These are phyloP conservation scores for Ectemnius cavifrons DNA, from an alignment of 2,888 invertebrate species.

Conservation along the genomic window DNA sequence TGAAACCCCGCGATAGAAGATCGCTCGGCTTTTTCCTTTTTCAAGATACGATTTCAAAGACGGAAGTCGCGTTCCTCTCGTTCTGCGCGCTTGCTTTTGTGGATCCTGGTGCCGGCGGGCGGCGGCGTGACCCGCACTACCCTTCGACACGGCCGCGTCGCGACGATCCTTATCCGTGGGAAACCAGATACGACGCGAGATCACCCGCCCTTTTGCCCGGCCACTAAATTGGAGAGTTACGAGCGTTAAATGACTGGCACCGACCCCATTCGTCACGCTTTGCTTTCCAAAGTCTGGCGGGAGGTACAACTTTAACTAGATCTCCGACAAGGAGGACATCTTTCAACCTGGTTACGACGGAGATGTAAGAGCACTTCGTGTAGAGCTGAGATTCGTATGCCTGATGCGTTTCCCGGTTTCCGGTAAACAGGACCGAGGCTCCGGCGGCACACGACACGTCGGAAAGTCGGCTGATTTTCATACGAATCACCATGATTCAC, in stretches of 20 bases:
- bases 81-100: background rate
- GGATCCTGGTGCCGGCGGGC: background rate
- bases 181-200: constrained; percentile 1
- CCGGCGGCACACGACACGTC: constrained; percentile 18
- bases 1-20: constrained; percentile 51
- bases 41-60: constrained; percentile 46
- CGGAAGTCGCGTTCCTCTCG: constrained; percentile 48
- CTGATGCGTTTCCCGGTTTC: background rate
- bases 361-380: too few species aligned
- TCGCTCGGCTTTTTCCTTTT: constrained; percentile 35
- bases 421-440: background rate
- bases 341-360: too few species aligned
- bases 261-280: background rate
- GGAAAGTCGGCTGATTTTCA: constrained; percentile 30
- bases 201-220: background rate
- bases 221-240: background rate
- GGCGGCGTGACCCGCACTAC: background rate
- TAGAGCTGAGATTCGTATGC: background rate
- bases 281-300: too few species aligned
- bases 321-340: too few species aligned
- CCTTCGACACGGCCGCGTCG: background rate
- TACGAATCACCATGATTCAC: constrained; percentile 49
- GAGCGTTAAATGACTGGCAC: constrained; percentile 6
- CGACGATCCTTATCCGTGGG: constrained; percentile 7
- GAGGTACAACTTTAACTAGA: too few species aligned